phyloP scores from a whole-genome alignment of 2,113 vertebrate species.

The Alethe castanea region DNA sequence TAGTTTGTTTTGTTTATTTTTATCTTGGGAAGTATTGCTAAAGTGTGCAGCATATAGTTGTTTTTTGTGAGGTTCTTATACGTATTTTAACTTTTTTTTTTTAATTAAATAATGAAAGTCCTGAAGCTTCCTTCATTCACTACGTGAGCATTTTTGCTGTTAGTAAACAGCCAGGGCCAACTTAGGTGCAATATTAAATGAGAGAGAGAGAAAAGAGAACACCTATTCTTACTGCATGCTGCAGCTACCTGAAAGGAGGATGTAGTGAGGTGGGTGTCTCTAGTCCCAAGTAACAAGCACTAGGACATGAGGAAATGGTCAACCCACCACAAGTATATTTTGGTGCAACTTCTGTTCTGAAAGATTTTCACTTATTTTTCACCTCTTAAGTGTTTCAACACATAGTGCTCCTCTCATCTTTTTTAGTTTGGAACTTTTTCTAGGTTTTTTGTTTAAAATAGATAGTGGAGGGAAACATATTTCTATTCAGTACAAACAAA shows the following conservation, averaged over 20 bases:
- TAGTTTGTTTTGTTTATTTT: neutral
- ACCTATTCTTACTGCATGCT: neutral
- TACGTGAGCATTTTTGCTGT: neutral
- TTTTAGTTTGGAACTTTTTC: neutral
- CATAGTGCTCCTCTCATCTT: neutral
- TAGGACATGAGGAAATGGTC: neutral
- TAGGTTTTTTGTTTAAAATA: neutral
- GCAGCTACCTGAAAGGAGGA: neutral
- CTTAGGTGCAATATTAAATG: neutral
- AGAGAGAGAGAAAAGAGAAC: neutral
- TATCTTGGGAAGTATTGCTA: neutral
- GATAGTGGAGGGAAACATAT: neutral
- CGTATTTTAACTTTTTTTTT: neutral
- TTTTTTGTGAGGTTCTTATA: neutral
- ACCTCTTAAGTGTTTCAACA: neutral
- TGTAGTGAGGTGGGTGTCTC: neutral
- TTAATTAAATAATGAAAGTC: neutral
- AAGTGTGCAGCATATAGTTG: neutral
- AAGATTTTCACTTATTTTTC: neutral
- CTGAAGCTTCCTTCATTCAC: neutral
- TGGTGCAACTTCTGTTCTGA: neutral
- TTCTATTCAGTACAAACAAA: neutral
- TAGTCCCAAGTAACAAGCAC: neutral
- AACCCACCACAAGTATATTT: neutral
- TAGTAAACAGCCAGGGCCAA: neutral